Conservation (phyloP, 2,888 invertebrate genomes). For the Eupithecia insigniata region DNA sequence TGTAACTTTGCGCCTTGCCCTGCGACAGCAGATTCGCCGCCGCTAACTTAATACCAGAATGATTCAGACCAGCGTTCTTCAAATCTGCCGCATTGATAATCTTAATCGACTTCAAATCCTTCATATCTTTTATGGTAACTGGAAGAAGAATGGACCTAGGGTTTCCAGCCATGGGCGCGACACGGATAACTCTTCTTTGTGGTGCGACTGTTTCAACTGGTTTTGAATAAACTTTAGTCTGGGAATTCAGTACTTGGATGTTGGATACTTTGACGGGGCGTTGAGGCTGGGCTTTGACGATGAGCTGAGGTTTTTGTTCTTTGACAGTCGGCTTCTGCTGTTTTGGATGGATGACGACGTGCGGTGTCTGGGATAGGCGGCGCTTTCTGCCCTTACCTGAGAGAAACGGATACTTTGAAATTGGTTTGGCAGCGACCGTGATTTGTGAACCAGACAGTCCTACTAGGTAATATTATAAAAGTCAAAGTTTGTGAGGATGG, state of each 20-base stretch:
- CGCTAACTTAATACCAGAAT: conserved; percentile 79
- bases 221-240: conserved; percentile 77
- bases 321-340: conserved; percentile 73
- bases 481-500: too few relatives aligned
- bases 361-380: conserved; percentile 74
- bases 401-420: conserved; percentile 34
- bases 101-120: conserved; percentile 88
- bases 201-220: conserved; percentile 76
- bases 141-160: conserved; percentile 88
- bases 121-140: conserved; percentile 87
- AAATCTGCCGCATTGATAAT: conserved; percentile 87
- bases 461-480: too few relatives aligned
- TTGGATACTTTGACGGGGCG: conserved; percentile 75
- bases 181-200: conserved; percentile 73
- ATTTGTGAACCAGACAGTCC: neutral
- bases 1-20: conserved; percentile 70
- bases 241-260: conserved; percentile 74
- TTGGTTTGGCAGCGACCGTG: neutral
- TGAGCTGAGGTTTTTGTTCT: conserved; percentile 70
- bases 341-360: conserved; percentile 72
- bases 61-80: conserved; percentile 64
- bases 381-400: conserved; percentile 77
- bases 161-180: conserved; percentile 80
- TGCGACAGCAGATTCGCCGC: conserved; percentile 80
- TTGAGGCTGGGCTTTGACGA: conserved; percentile 78